Conservation (phyloP, 2,888 invertebrate species). For the Drosophila mimetica region DNA sequence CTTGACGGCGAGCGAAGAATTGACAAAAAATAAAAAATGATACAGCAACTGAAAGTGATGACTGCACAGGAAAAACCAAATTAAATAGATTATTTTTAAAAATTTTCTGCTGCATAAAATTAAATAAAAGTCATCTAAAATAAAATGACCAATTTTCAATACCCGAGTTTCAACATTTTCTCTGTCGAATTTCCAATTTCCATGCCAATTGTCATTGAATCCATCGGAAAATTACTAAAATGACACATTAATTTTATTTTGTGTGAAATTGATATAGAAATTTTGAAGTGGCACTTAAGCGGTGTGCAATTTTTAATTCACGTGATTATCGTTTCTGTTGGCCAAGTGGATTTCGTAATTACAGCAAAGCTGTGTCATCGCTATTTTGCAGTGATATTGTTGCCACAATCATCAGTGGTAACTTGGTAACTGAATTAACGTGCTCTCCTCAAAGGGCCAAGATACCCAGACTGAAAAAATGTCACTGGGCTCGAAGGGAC, state of each 20-base stretch:
- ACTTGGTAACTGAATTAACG: neutral
- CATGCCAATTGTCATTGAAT: neutral
- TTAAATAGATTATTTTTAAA: too few species aligned
- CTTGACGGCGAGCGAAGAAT: neutral
- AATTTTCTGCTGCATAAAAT: too few species aligned
- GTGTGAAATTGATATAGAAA: slow-evolving; percentile 18
- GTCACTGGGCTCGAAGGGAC: neutral
- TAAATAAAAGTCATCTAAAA: too few species aligned
- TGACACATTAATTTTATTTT: slow-evolving; percentile 11
- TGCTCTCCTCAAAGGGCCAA: too few species aligned
- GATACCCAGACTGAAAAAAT: neutral
- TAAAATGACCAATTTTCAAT: neutral
- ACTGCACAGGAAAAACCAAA: neutral
- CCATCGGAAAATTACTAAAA: neutral
- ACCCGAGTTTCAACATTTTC: neutral
- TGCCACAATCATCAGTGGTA: neutral
- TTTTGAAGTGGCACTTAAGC: slow-evolving; percentile 11
- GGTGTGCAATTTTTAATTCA: neutral
- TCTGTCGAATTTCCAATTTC: neutral
- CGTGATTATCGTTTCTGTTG: neutral
- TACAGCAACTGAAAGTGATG: neutral
- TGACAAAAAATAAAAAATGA: neutral
- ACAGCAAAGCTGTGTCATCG: neutral
- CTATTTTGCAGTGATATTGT: neutral
- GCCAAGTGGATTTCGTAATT: neutral